phyloP scores from a whole-genome alignment of 2,113 vertebrate species.

The Brachirus orientalis region DNA sequence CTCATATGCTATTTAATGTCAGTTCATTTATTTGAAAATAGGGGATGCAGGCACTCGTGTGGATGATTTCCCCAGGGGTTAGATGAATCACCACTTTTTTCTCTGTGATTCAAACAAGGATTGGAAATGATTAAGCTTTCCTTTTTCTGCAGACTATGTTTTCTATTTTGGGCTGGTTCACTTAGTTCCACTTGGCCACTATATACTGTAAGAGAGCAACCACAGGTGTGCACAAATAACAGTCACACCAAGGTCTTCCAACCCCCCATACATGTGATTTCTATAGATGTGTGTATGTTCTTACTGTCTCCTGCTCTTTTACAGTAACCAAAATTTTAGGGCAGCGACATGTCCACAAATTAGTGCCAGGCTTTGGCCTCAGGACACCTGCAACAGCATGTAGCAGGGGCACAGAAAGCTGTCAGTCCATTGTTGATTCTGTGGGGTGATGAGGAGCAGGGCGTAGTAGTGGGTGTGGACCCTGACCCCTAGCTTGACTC shows the following conservation, averaged over 20 bases:
- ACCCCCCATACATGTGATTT: conserved; percentile 8
- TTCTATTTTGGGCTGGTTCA: conserved; percentile 49
- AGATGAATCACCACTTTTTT: neutral
- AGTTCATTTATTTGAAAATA: neutral
- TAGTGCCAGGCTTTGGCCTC: conserved; percentile 19
- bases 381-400: conserved; percentile 72
- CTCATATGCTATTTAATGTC: too few relatives aligned
- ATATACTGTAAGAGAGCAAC: conserved; percentile 22
- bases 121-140: conserved; percentile 19
- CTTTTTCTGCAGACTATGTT: conserved; percentile 1
- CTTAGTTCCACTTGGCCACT: conserved; percentile 11
- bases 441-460: conserved; percentile 42
- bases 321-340: conserved; percentile 58
- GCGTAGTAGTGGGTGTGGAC: conserved; percentile 63
- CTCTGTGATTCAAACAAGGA: neutral
- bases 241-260: conserved; percentile 20
- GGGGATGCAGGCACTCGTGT: neutral
- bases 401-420: neutral
- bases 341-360: conserved; percentile 43
- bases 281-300: conserved; percentile 11
- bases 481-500: conserved; percentile 55
- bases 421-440: conserved; percentile 54
- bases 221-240: conserved; percentile 57
- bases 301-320: conserved; percentile 8
- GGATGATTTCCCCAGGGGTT: neutral